Conservation (phyloP, 1,140 invertebrate species). For the Lucilia cuprina region DNA sequence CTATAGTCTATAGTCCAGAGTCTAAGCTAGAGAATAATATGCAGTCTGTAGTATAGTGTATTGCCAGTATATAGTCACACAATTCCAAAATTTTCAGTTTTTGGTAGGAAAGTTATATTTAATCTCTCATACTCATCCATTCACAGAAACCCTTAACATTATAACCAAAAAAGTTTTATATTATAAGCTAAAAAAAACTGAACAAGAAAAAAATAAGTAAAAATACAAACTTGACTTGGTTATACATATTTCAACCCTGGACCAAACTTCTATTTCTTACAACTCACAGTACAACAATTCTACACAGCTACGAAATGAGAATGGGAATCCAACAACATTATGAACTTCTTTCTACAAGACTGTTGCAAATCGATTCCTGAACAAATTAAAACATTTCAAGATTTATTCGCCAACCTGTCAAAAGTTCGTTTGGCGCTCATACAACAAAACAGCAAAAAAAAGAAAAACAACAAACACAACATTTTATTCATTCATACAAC, state of each 20-base stretch:
- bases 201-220: background rate
- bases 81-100: no score
- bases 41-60: no score
- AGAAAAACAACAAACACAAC: background rate
- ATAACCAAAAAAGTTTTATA: background rate
- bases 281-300: background rate
- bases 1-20: no score
- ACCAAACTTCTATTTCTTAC: background rate
- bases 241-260: background rate
- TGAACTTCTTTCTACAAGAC: constrained; percentile 5
- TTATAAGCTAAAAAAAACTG: background rate
- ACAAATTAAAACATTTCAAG: constrained; percentile 63
- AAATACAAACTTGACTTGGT: background rate
- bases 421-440: constrained; percentile 44
- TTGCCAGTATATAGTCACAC: no score
- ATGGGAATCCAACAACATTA: background rate
- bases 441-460: background rate
- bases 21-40: no score
- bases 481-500: background rate
- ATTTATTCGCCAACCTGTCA: constrained; percentile 62
- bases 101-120: no score
- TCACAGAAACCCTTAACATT: background rate
- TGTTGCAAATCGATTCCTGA: constrained; percentile 58
- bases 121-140: background rate
- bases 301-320: background rate